A percentile compares a stretch with the other conserved stretches of the same genome.
Conservation (phyloP, 2,888 invertebrate genomes). For the Eurois occulta region DNA sequence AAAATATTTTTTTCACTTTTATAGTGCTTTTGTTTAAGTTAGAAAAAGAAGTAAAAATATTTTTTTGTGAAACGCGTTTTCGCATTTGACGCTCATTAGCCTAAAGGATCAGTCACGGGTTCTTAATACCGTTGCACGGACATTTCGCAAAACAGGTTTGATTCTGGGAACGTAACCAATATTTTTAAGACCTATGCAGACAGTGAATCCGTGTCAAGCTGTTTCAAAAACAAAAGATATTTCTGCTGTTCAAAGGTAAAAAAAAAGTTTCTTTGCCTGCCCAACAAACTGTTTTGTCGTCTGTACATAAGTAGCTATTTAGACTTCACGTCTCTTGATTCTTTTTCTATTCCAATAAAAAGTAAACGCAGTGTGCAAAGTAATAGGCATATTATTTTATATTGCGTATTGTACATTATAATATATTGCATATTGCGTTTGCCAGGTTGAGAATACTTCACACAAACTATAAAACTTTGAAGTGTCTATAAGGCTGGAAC, state of each 20-base stretch:
- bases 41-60: background rate
- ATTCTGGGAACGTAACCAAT: background rate
- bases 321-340: background rate
- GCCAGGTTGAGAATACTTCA: background rate
- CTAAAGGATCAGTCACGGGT: slow-evolving; percentile 3
- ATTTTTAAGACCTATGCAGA: background rate
- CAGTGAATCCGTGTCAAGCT: background rate
- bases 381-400: slow-evolving; percentile 24
- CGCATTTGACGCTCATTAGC: background rate
- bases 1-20: no score
- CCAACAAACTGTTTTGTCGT: background rate
- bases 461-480: slow-evolving; percentile 2
- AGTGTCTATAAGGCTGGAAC: slow-evolving; percentile 13
- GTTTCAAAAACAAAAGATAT: no score
- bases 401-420: background rate
- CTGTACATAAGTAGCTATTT: background rate
- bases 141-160: background rate
- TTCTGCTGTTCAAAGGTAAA: no score
- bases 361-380: slow-evolving; percentile 47
- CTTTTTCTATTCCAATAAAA: slow-evolving; percentile 44
- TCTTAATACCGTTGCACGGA: slow-evolving; percentile 12
- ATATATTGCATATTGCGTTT: slow-evolving; percentile 51
- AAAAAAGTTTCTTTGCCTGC: no score
- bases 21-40: no score
- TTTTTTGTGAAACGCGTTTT: background rate